Percentiles rank a stretch among this genome's conserved stretches.
These are phyloP conservation scores for Cuculus canorus DNA, from an alignment of 2,797 vertebrate species.

Conservation along the genomic window DNA sequence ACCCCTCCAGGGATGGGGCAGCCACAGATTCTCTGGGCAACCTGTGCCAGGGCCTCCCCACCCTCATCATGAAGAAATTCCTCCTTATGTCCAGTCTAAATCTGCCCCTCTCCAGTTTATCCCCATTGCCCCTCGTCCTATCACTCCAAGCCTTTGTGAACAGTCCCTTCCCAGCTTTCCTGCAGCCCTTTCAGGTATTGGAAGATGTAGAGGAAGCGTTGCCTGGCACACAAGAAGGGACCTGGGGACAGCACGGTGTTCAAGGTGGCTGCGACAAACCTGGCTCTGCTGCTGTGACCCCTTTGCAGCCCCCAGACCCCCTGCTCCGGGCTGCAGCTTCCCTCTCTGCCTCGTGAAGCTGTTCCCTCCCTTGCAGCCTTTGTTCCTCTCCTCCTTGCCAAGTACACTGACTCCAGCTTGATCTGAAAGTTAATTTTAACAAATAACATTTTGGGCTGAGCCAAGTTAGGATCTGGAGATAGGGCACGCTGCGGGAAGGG, in stretches of 20 bases:
- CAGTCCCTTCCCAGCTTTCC: too few species aligned
- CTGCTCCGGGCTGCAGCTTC: not conserved
- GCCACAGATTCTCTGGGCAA: too few species aligned
- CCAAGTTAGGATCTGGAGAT: constrained; percentile 67
- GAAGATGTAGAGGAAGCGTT: not conserved
- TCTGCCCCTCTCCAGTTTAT: too few species aligned
- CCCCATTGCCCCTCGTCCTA: too few species aligned
- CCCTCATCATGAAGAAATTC: too few species aligned
- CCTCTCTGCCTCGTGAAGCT: not conserved
- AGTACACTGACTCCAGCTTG: constrained; percentile 54
- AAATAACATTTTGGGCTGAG: constrained; percentile 42
- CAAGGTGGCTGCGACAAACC: not conserved
- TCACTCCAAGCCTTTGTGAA: too few species aligned
- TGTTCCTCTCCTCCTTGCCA: constrained; percentile 47
- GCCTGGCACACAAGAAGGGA: not conserved
- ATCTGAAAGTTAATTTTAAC: constrained; percentile 70
- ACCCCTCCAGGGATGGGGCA: too few species aligned
- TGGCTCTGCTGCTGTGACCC: not conserved
- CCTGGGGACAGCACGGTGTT: not conserved
- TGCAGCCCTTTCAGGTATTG: too few species aligned
- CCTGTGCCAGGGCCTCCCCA: too few species aligned
- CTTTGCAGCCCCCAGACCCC: not conserved
- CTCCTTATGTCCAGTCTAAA: too few species aligned
- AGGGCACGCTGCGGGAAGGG: constrained; percentile 21
- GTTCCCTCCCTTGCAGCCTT: not conserved